Evolutionary conservation across 2,113 vertebrate genomes (phyloP).

Genomic region (Alligator sinensis): DNA sequence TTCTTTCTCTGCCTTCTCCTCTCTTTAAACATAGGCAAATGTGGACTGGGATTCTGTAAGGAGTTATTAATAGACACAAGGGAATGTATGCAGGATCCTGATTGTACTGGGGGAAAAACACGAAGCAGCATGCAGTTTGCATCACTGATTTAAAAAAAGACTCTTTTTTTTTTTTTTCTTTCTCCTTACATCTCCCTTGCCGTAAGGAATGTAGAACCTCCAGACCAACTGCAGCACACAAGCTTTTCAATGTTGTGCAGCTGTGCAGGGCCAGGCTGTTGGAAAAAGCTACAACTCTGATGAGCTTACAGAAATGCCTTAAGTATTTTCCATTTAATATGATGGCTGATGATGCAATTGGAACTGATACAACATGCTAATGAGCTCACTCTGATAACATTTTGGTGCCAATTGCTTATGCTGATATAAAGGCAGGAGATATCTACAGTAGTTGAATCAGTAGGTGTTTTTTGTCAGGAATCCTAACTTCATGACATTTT

Average conservation of each 20-base stretch:
- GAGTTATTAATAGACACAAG: neutral
- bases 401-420: neutral
- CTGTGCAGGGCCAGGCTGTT: neutral
- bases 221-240: neutral
- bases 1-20: neutral
- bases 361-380: neutral
- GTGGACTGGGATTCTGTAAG: neutral
- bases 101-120: neutral
- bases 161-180: neutral
- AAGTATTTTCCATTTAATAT: neutral
- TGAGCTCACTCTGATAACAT: rapidly evolving
- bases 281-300: neutral
- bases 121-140: neutral
- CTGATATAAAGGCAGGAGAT: neutral
- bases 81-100: neutral
- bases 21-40: neutral
- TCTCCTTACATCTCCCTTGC: neutral
- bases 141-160: neutral
- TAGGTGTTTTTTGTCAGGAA: neutral
- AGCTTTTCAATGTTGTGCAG: neutral
- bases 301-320: neutral
- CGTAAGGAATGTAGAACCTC: neutral
- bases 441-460: rapidly evolving
- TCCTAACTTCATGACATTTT: neutral
- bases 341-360: neutral